phyloP scores from a whole-genome alignment of 2,797 vertebrate species.

The Tadarida brasiliensis region DNA sequence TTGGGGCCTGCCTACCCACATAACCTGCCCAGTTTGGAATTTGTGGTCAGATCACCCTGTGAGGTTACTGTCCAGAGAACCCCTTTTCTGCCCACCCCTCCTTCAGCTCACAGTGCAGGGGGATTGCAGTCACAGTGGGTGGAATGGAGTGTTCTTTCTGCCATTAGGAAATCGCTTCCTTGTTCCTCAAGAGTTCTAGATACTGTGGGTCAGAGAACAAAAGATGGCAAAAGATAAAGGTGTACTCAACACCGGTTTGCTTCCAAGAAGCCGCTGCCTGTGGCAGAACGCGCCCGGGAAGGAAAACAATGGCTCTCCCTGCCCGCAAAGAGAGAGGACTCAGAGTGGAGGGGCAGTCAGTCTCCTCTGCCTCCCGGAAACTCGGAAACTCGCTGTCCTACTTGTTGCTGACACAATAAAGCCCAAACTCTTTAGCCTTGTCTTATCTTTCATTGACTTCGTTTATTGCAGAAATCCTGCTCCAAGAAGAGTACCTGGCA shows the following conservation, averaged over 20 bases:
- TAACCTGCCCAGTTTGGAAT: background rate
- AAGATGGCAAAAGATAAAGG: background rate
- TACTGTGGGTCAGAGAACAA: slow-evolving; percentile 56
- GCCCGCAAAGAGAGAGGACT: background rate
- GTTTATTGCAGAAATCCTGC: background rate
- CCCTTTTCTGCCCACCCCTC: background rate
- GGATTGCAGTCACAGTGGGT: background rate
- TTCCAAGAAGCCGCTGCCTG: slow-evolving; percentile 65
- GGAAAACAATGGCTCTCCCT: background rate
- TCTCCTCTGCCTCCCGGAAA: slow-evolving; percentile 32
- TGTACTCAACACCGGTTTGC: background rate
- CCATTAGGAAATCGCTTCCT: slow-evolving; percentile 72
- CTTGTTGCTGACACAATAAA: background rate
- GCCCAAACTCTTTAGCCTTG: background rate
- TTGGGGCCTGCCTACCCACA: background rate
- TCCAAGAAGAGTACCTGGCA: background rate
- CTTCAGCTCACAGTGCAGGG: background rate
- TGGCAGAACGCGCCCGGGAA: slow-evolving; percentile 16
- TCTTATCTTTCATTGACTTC: background rate
- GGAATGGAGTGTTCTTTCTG: slow-evolving; percentile 10
- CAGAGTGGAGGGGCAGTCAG: background rate
- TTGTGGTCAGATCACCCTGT: background rate
- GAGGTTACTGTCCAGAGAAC: background rate
- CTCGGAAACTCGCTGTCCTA: background rate
- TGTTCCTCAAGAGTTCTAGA: slow-evolving; percentile 62